Conservation (phyloP, 37 sponge, comb jelly and placozoan species). For the Theonella swinhoei region DNA sequence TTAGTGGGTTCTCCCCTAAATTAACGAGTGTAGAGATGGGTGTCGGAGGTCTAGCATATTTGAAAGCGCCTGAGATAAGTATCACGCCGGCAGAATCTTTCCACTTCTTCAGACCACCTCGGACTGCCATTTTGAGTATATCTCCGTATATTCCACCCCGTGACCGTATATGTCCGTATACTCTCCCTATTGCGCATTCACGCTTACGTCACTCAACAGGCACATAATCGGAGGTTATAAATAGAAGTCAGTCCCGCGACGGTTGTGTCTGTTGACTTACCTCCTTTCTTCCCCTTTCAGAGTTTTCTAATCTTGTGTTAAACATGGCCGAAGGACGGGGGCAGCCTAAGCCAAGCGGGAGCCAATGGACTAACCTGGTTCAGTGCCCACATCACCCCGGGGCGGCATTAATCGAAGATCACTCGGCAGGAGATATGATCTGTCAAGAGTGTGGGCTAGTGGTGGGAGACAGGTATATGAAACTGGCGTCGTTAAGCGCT, state of each 20-base stretch:
- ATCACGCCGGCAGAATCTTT: background rate
- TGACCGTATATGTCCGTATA: too few species aligned
- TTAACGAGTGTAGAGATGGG: background rate
- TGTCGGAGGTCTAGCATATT: background rate
- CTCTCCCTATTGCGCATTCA: too few species aligned
- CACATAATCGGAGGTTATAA: background rate
- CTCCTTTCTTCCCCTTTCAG: too few species aligned
- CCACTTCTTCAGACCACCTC: background rate
- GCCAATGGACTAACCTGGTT: background rate
- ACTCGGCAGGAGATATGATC: constrained; percentile 96
- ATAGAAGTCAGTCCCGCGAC: background rate
- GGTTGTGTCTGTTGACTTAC: too few species aligned
- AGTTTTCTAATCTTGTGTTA: too few species aligned
- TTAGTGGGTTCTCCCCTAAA: background rate
- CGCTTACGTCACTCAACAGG: background rate
- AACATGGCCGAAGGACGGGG: constrained; percentile 16
- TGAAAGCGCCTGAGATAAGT: background rate
- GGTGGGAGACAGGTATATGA: constrained; percentile 90
- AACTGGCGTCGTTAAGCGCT: background rate
- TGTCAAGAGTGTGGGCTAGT: constrained; percentile 97
- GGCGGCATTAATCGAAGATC: constrained; percentile 89
- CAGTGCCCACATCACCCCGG: constrained; percentile 90
- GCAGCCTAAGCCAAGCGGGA: background rate
- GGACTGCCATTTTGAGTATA: background rate
- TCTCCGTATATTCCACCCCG: background rate